Percentiles rank a stretch among this genome's conserved stretches.
phyloP scores from a whole-genome alignment of 2,113 vertebrate species.

The Gorsachius goisagi region DNA sequence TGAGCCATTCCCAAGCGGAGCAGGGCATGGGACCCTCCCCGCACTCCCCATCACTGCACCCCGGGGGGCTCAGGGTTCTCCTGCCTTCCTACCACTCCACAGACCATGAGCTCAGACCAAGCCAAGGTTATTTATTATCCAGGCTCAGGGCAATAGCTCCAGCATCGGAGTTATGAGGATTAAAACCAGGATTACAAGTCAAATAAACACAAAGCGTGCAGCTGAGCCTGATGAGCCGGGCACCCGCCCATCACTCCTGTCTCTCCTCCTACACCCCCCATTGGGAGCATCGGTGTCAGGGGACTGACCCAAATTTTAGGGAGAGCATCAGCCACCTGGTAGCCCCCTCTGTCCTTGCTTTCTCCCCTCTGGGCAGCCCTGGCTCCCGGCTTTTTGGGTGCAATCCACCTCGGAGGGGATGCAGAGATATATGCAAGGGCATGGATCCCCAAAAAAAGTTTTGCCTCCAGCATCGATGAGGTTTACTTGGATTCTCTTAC shows the following conservation, averaged over 20 bases:
- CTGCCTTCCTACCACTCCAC: background rate
- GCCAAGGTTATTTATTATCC: background rate
- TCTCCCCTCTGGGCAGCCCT: background rate
- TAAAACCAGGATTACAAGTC: background rate
- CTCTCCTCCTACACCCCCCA: rapidly evolving
- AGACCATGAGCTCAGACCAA: background rate
- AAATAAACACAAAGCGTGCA: background rate
- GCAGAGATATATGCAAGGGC: background rate
- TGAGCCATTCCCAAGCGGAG: background rate
- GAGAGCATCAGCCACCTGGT: background rate
- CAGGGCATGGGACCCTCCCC: background rate
- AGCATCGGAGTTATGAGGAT: background rate
- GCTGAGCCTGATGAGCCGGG: background rate
- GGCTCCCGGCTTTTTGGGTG: background rate
- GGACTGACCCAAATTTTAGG: background rate
- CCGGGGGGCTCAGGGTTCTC: background rate
- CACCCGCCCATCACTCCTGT: background rate
- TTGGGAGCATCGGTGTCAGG: rapidly evolving
- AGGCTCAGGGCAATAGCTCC: background rate
- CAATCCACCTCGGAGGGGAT: background rate
- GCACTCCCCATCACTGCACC: rapidly evolving
- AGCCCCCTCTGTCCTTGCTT: background rate
- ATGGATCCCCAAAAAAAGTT: background rate
- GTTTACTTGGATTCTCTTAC: background rate
- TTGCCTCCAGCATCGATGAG: background rate